Conservation (phyloP, 2,113 vertebrate genomes). For the Trogon melanurus region DNA sequence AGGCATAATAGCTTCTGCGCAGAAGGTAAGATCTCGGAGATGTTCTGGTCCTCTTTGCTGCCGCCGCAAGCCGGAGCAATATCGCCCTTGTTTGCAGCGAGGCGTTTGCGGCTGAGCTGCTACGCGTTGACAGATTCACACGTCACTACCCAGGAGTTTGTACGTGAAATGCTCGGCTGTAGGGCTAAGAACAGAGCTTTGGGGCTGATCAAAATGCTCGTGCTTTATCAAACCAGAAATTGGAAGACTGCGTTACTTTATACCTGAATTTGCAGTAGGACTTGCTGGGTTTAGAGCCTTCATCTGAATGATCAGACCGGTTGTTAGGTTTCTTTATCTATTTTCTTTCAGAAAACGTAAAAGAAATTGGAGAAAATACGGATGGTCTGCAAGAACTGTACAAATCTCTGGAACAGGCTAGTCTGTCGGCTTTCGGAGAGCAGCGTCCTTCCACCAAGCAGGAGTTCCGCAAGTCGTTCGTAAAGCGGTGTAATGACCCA, state of each 20-base stretch:
- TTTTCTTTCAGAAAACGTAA: slow-evolving; percentile 70
- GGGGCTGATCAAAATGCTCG: not conserved
- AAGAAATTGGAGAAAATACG: slow-evolving; percentile 67
- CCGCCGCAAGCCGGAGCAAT: not conserved
- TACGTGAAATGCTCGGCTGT: not conserved
- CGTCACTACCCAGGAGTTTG: not conserved
- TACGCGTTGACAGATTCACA: not conserved
- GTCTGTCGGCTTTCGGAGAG: slow-evolving; percentile 85
- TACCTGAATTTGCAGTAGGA: not conserved
- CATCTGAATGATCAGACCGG: not conserved
- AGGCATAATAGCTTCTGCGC: slow-evolving; percentile 70
- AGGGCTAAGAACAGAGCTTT: not conserved
- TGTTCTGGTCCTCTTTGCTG: not conserved
- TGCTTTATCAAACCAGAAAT: not conserved
- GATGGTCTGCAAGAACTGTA: slow-evolving; percentile 86
- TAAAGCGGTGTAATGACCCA: slow-evolving; percentile 86
- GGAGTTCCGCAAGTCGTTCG: slow-evolving; percentile 87
- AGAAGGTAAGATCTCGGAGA: slow-evolving; percentile 60
- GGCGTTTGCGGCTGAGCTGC: not conserved
- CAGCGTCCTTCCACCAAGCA: slow-evolving; percentile 86
- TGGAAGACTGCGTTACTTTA: not conserved
- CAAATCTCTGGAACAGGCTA: slow-evolving; percentile 81
- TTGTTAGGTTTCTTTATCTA: not conserved
- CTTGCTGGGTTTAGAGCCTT: not conserved
- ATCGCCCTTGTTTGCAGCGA: not conserved